Conservation (phyloP, 1,140 invertebrate species). For the Bursaphelenchus mucronatus region DNA sequence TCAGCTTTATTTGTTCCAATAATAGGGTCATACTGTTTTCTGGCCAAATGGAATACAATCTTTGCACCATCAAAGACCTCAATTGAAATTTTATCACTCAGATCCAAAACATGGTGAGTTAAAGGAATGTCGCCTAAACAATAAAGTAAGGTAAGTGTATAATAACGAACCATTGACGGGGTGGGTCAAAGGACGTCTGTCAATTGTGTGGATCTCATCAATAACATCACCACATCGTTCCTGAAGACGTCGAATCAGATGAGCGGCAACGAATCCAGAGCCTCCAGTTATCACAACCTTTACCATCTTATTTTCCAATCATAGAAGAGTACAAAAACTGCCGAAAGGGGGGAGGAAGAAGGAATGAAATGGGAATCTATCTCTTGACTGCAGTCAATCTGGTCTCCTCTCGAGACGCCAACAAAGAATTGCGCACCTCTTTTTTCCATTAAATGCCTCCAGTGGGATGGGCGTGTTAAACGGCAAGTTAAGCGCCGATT, state of each 20-base stretch:
- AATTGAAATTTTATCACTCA: conserved; percentile 12
- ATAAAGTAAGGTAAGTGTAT: background rate
- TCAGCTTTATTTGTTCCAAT: conserved; percentile 23
- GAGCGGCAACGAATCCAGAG: conserved; percentile 31
- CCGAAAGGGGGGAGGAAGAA: background rate
- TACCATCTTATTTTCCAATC: conserved; percentile 13
- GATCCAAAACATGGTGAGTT: conserved; percentile 32
- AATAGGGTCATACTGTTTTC: conserved; percentile 33
- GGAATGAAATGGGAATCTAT: background rate
- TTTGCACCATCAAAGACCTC: conserved; percentile 23
- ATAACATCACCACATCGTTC: conserved; percentile 8
- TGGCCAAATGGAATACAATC: conserved; percentile 41
- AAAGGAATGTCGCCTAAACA: conserved; percentile 28
- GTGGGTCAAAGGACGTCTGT: conserved; percentile 25
- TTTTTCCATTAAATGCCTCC: too few species aligned
- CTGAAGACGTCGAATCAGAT: conserved; percentile 27
- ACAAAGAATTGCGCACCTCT: too few species aligned
- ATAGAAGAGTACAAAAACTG: conserved; percentile 1
- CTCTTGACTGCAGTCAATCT: too few species aligned
- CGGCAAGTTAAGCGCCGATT: too few species aligned
- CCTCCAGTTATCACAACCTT: conserved; percentile 38
- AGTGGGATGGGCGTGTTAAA: too few species aligned
- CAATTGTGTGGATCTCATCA: conserved; percentile 38
- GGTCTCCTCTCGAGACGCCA: too few species aligned
- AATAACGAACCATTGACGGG: conserved; percentile 4